Evolutionary conservation across 2,113 vertebrate genomes (phyloP).

Genomic region (Pterophyllum scalare): DNA sequence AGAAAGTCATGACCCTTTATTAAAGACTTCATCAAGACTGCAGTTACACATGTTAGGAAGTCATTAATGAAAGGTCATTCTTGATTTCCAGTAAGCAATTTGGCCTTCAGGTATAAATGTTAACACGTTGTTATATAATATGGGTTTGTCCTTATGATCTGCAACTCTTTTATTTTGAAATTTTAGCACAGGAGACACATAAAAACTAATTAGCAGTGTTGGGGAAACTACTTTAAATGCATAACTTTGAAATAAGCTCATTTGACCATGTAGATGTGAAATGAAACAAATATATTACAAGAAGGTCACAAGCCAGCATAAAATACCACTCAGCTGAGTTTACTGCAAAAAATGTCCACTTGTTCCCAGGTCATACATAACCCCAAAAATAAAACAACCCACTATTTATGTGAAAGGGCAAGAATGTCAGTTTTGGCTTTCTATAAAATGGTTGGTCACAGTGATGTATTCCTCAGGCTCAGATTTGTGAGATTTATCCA

Average conservation of each 20-base stretch:
- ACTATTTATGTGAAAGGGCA: slow-evolving; percentile 11
- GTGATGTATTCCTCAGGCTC: slow-evolving; percentile 4
- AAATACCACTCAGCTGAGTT: background rate
- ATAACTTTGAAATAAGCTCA: background rate
- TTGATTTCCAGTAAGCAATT: slow-evolving; percentile 37
- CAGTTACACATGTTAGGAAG: slow-evolving; percentile 41
- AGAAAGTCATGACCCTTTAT: slow-evolving; percentile 29
- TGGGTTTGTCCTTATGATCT: slow-evolving; percentile 30
- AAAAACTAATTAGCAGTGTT: background rate
- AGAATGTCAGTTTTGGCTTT: background rate
- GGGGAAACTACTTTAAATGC: background rate
- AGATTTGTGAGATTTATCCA: background rate
- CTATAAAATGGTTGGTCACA: background rate
- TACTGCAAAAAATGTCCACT: background rate
- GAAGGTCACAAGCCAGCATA: background rate
- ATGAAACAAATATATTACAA: background rate
- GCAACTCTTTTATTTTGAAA: slow-evolving; percentile 18
- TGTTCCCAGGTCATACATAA: slow-evolving; percentile 5
- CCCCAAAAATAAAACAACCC: background rate
- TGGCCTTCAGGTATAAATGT: slow-evolving; percentile 27
- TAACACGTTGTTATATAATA: slow-evolving; percentile 30
- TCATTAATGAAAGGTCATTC: slow-evolving; percentile 60
- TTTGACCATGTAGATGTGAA: background rate
- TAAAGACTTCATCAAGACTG: slow-evolving; percentile 33
- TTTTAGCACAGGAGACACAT: background rate